phyloP scores from a whole-genome alignment of 2,888 invertebrate genomes.

The Rhingia campestris region DNA sequence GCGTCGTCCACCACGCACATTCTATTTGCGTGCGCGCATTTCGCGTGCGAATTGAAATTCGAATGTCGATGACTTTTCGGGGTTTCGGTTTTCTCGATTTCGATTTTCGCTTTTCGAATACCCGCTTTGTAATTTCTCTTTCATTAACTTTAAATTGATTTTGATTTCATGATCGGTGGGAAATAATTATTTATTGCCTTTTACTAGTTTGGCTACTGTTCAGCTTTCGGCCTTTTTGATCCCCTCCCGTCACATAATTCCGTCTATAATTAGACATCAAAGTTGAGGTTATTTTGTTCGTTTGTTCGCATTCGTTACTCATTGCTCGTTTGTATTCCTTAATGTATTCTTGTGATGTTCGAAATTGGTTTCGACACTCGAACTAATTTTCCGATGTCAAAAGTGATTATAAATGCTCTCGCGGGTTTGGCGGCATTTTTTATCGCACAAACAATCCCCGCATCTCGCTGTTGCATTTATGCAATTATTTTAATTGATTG shows the following conservation, averaged over 20 bases:
- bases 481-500: slow-evolving; percentile 70
- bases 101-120: neutral
- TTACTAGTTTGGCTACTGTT: slow-evolving; percentile 11
- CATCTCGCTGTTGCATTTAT: slow-evolving; percentile 43
- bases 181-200: slow-evolving; percentile 47
- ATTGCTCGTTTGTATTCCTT: slow-evolving; percentile 48
- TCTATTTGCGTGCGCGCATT: slow-evolving; percentile 62
- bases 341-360: slow-evolving; percentile 51
- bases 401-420: slow-evolving; percentile 58
- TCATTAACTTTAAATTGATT: slow-evolving; percentile 29
- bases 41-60: slow-evolving; percentile 50
- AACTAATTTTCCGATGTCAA: slow-evolving; percentile 71
- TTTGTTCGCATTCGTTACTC: slow-evolving; percentile 22
- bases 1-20: slow-evolving; percentile 62
- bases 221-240: slow-evolving; percentile 4
- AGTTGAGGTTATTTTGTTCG: slow-evolving; percentile 37
- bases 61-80: slow-evolving; percentile 69
- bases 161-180: slow-evolving; percentile 30
- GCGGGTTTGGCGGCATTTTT: slow-evolving; percentile 52
- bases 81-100: slow-evolving; percentile 2
- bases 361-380: slow-evolving; percentile 68
- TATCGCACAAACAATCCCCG: slow-evolving; percentile 38
- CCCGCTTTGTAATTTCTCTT: slow-evolving; percentile 17
- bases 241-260: slow-evolving; percentile 25
- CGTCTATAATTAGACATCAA: slow-evolving; percentile 63